Conservation (phyloP, 2,888 invertebrate species). For the Drosophila leonis region DNA sequence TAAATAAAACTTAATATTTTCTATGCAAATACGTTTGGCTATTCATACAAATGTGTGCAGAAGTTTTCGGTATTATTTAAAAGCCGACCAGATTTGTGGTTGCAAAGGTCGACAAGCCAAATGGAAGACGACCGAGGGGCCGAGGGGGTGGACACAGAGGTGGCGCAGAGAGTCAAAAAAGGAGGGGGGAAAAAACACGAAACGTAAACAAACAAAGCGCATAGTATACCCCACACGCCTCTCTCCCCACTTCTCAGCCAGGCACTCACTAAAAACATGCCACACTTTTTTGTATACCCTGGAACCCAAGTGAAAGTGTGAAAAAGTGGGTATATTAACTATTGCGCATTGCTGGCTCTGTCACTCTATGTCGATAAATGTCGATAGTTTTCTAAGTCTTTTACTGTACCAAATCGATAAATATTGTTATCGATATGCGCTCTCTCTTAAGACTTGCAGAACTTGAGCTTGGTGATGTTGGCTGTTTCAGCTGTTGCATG, state of each 20-base stretch:
- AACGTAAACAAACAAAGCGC: constrained; percentile 26
- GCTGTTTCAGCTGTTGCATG: neutral
- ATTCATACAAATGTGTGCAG: constrained; percentile 8
- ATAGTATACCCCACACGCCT: neutral
- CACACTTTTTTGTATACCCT: constrained; percentile 26
- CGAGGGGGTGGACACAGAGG: too few relatives aligned
- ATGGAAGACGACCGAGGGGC: neutral
- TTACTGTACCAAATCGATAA: neutral
- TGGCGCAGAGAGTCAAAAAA: neutral
- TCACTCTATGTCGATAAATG: neutral
- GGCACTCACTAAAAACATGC: constrained; percentile 20
- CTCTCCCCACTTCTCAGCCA: neutral
- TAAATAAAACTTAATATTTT: constrained; percentile 24
- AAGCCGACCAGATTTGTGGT: constrained; percentile 44
- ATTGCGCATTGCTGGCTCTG: rapidly evolving
- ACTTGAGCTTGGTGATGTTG: neutral
- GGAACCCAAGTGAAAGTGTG: neutral
- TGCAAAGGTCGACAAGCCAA: constrained; percentile 41
- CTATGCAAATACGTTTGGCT: constrained; percentile 12
- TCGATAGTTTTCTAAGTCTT: neutral
- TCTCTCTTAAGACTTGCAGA: neutral
- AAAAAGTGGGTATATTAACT: neutral
- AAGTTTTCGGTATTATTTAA: constrained; percentile 31
- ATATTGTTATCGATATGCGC: neutral
- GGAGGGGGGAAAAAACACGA: neutral